Evolutionary conservation across 1,140 invertebrate species (phyloP), one percentile per base, ranked within the genome.

Genomic region (Drosophila seguyi): DNA sequence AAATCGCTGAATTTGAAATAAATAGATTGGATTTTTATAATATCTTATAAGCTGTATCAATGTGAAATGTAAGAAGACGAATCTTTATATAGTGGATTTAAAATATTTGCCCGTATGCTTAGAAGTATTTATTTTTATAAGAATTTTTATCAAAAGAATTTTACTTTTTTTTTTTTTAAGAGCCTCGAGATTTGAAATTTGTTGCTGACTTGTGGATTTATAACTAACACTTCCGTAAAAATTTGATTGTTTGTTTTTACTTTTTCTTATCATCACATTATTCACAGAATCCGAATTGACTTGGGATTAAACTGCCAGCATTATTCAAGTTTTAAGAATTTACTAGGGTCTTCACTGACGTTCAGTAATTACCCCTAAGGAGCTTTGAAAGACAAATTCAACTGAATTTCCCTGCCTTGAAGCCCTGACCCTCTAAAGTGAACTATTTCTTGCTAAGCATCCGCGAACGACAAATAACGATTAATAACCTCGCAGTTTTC

Each of bases 401-500:
- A 1, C 22, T 27, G 27, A 2, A 10, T 48, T 47, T 0, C 14
- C 7, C 6, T 2, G 11, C 29, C 7, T 10, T 16, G 4, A 36
- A 36, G 1, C 11, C 11, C 29, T 20, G 16, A 27, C 1, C 14
- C 1, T 13, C 18, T 7, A 7, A 13, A 31, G 47, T 31, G 0
- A 1, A 18, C 31, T 13, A 13, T 3, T 6, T 27, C 25, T 18
- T 29, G 16, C 13, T 18, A 8, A 29, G 47, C 13, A 48, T 11
- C 47, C 25, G 5, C 11, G 22, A 2, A 27, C 20, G 3, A 6
- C n/a, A 18, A 6, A 8, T 11, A 18, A 20, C 14, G 3, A 25
- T 18, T n/a, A 6, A 45, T 27, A 11, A 56, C 45, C 29, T 47
- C 13, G 18, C 16, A 31, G 20, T 14, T 47, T 50, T 77, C 34